A percentile compares a stretch with the other conserved stretches of the same genome.
These are phyloP conservation scores for Schizopygopsis pylzovi DNA, from an alignment of 2,797 vertebrate species.

Conservation along the genomic window DNA sequence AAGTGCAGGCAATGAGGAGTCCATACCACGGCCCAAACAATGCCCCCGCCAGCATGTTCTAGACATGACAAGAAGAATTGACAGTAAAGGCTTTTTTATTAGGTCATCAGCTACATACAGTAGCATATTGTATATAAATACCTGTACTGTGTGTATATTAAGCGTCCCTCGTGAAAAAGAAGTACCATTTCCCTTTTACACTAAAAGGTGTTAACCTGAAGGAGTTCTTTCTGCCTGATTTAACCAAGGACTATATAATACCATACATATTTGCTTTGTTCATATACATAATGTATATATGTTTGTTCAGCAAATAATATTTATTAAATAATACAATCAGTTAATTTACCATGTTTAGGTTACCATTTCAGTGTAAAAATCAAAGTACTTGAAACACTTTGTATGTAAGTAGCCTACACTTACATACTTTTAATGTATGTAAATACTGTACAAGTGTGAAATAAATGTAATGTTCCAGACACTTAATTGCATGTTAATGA, in stretches of 20 bases:
- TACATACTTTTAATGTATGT: too few species aligned
- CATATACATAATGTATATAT: not conserved
- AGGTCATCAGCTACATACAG: not conserved
- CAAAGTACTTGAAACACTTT: too few species aligned
- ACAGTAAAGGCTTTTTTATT: not conserved
- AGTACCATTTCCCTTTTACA: not conserved
- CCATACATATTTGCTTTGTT: not conserved
- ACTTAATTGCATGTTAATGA: too few species aligned
- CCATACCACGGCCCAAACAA: conserved; percentile 94
- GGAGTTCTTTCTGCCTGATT: not conserved
- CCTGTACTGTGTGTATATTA: not conserved
- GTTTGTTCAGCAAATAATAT: too few species aligned
- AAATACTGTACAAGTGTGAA: too few species aligned
- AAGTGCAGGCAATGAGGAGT: conserved; percentile 84
- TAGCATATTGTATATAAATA: not conserved
- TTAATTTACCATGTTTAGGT: too few species aligned
- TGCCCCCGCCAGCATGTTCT: conserved; percentile 84
- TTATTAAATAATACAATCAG: too few species aligned
- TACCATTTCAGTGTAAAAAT: too few species aligned
- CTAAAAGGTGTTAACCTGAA: not conserved
- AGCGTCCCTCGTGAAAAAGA: not conserved
- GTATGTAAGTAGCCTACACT: too few species aligned
- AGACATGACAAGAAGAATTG: conserved; percentile 18
- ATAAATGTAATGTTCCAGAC: too few species aligned
- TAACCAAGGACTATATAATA: not conserved